phyloP scores from a whole-genome alignment of 2,113 vertebrate genomes.

The Oncorhynchus nerka region DNA sequence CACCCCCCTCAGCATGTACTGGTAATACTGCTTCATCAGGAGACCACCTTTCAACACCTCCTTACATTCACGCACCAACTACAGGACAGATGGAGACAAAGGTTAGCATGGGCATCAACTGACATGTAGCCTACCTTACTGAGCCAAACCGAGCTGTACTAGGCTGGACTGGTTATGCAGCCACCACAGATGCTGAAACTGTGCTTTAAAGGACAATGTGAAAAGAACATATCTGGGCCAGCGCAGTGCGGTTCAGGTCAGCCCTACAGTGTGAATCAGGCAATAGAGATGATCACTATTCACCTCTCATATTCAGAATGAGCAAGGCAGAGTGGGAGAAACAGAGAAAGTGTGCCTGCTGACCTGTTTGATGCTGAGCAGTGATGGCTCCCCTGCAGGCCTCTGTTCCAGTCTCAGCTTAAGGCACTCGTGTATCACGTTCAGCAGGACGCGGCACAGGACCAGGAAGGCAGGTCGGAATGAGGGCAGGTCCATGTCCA shows the following conservation, averaged over 20 bases:
- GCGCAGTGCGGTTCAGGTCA: too few species aligned
- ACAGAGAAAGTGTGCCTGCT: neutral
- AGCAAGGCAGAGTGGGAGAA: too few species aligned
- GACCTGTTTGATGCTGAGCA: constrained; percentile 98
- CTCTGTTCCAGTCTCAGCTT: constrained; percentile 94
- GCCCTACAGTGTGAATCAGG: too few species aligned
- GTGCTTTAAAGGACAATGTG: too few species aligned
- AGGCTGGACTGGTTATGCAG: neutral
- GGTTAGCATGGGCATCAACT: neutral
- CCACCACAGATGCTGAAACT: neutral
- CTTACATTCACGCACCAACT: constrained; percentile 97
- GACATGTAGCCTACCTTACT: neutral
- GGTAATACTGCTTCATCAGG: constrained; percentile 99
- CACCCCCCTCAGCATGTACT: constrained; percentile 91
- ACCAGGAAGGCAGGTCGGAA: constrained; percentile 94
- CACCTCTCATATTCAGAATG: too few species aligned
- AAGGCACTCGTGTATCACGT: constrained; percentile 98
- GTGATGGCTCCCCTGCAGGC: constrained; percentile 95
- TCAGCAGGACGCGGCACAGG: constrained; percentile 93
- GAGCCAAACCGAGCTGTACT: neutral
- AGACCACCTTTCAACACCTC: constrained; percentile 96
- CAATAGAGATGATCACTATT: too few species aligned
- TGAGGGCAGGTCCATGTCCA: constrained; percentile 93
- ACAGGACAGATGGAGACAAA: constrained; percentile 44
- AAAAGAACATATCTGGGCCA: too few species aligned